Conservation (phyloP, 2,888 invertebrate species). For the Lacanobia wlatinum region DNA sequence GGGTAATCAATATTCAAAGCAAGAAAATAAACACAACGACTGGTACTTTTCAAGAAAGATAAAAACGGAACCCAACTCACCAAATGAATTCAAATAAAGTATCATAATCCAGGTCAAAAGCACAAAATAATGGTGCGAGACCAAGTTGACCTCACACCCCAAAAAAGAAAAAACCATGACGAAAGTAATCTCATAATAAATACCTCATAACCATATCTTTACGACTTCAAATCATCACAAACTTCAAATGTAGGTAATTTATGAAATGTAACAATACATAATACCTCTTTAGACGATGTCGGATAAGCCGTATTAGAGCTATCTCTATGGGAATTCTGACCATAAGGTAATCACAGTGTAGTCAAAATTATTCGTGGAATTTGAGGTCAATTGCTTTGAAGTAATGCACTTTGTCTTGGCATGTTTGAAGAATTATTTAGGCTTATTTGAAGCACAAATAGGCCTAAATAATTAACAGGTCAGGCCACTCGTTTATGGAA, state of each 20-base stretch:
- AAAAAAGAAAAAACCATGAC: slow-evolving; percentile 10
- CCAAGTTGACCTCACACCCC: background rate
- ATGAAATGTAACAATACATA: slow-evolving; percentile 50
- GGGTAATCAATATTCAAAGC: no score
- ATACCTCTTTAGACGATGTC: slow-evolving; percentile 42
- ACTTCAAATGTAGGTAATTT: slow-evolving; percentile 33
- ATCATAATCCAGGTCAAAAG: no score
- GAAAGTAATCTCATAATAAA: background rate
- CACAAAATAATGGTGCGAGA: background rate
- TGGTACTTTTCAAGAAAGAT: no score
- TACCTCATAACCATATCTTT: slow-evolving; percentile 18
- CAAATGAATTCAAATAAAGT: no score
- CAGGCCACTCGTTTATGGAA: no score
- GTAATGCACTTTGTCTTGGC: background rate
- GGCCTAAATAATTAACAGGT: no score
- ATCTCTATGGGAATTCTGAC: slow-evolving; percentile 56
- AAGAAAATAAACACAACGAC: no score
- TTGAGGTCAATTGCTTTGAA: slow-evolving; percentile 48
- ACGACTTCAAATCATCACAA: slow-evolving; percentile 39
- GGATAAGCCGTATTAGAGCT: slow-evolving; percentile 52
- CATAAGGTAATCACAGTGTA: slow-evolving; percentile 31
- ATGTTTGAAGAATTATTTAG: background rate
- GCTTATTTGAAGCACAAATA: background rate
- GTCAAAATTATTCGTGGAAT: slow-evolving; percentile 38
- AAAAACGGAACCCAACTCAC: no score